A percentile compares a stretch with the other conserved stretches of the same genome.
Evolutionary conservation across 2,113 vertebrate genomes (phyloP).

Genomic region (Callorhinus ursinus): DNA sequence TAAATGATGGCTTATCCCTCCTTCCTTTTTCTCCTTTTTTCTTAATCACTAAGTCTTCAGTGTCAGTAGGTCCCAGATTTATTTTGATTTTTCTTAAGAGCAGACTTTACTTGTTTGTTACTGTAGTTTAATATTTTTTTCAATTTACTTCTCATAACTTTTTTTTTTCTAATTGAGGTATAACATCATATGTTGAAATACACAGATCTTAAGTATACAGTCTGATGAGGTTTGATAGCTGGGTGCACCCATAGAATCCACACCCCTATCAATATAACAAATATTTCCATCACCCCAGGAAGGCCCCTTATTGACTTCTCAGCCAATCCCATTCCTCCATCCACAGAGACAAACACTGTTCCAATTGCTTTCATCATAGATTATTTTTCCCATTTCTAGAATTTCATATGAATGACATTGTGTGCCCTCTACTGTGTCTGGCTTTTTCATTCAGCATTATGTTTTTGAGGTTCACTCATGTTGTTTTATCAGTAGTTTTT

Average conservation of each 20-base stretch:
- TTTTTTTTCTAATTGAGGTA: neutral
- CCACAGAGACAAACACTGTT: neutral
- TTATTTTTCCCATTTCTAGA: neutral
- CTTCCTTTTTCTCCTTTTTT: neutral
- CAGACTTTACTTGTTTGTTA: neutral
- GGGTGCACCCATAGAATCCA: neutral
- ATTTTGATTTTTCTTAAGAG: neutral
- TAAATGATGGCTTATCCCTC: neutral
- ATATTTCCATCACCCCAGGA: neutral
- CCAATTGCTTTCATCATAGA: neutral
- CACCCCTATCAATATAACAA: neutral
- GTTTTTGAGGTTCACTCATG: neutral
- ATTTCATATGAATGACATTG: neutral
- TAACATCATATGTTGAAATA: neutral
- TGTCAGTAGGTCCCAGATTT: neutral
- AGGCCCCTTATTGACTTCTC: neutral
- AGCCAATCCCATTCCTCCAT: neutral
- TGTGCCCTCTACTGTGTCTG: neutral
- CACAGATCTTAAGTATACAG: neutral
- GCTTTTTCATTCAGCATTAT: neutral
- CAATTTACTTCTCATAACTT: conserved; percentile 9
- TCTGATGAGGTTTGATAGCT: neutral
- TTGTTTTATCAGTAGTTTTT: neutral
- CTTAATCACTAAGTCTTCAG: neutral
- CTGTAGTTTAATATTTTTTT: neutral